A percentile compares a stretch with the other conserved stretches of the same genome.
Evolutionary conservation across 1,140 invertebrate species (phyloP).

Genomic region (Pseudachorutes palmiensis): DNA sequence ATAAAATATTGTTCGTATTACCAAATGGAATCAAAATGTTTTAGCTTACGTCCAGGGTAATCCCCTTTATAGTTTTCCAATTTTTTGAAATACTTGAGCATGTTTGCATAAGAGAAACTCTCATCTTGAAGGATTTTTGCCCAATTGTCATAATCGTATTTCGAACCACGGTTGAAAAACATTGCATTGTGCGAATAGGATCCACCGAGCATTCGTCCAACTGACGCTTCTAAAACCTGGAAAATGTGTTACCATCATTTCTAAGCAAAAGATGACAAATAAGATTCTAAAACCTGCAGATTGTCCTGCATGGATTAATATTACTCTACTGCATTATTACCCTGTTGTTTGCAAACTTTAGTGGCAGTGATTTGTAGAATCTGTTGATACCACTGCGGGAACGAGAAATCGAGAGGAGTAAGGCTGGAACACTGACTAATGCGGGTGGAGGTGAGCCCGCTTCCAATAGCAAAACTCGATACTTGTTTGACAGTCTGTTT

Average conservation of each 20-base stretch:
- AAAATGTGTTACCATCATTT: neutral
- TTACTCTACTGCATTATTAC: too few relatives aligned
- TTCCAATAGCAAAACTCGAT: neutral
- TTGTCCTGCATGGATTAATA: too few relatives aligned
- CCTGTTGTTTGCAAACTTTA: neutral
- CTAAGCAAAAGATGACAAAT: neutral
- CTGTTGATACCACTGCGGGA: neutral
- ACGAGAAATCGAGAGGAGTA: neutral
- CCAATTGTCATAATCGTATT: constrained; percentile 22
- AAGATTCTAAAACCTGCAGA: too few relatives aligned
- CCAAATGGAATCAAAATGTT: too few relatives aligned
- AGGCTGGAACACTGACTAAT: neutral
- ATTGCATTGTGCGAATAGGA: constrained; percentile 9
- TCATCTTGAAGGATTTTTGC: constrained; percentile 10
- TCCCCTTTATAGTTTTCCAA: constrained; percentile 50
- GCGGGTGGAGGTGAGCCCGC: neutral
- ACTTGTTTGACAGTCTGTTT: neutral
- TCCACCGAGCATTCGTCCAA: constrained; percentile 2
- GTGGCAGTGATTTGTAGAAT: neutral
- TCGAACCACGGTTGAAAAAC: constrained; percentile 14
- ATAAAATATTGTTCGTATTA: too few relatives aligned
- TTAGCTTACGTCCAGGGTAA: neutral
- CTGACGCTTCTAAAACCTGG: neutral
- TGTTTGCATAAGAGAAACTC: constrained; percentile 33
- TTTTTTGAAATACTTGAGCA: constrained; percentile 73